Percentiles rank a stretch among this genome's conserved stretches.
Evolutionary conservation across 2,797 vertebrate species (phyloP).

Genomic region (Molothrus aeneus): DNA sequence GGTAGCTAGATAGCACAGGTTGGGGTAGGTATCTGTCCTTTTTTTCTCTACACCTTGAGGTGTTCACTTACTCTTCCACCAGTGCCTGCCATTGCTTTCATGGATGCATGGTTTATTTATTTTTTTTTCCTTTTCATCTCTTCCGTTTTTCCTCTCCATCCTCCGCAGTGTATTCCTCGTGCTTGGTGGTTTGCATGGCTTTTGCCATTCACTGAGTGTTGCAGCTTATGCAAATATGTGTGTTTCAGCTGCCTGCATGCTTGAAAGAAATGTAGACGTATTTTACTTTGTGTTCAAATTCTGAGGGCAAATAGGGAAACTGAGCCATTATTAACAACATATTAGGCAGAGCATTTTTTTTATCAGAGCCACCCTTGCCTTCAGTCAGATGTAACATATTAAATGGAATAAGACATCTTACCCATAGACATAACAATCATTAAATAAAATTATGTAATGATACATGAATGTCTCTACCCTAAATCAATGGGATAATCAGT

Average conservation of each 20-base stretch:
- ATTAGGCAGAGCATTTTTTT: background rate
- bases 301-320: constrained; percentile 3
- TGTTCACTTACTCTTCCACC: constrained; percentile 58
- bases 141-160: constrained; percentile 35
- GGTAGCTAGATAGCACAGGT: constrained; percentile 99
- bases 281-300: constrained; percentile 13
- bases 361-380: background rate
- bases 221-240: constrained; percentile 32
- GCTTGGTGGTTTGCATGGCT: constrained; percentile 53
- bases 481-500: constrained; percentile 26
- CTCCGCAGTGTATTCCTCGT: constrained; percentile 11
- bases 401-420: constrained; percentile 38
- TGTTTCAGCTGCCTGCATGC: constrained; percentile 63
- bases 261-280: constrained; percentile 36
- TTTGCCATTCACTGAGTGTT: constrained; percentile 54
- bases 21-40: constrained; percentile 94
- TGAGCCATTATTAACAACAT: background rate
- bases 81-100: constrained; percentile 54
- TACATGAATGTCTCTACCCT: background rate
- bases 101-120: constrained; percentile 23
- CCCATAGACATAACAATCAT: constrained; percentile 25
- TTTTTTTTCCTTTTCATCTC: constrained; percentile 11
- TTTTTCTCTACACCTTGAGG: constrained; percentile 74
- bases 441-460: constrained; percentile 39
- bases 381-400: constrained; percentile 30